Conservation (phyloP, 1,140 invertebrate genomes). For the Stegodyphus mimosarum region DNA sequence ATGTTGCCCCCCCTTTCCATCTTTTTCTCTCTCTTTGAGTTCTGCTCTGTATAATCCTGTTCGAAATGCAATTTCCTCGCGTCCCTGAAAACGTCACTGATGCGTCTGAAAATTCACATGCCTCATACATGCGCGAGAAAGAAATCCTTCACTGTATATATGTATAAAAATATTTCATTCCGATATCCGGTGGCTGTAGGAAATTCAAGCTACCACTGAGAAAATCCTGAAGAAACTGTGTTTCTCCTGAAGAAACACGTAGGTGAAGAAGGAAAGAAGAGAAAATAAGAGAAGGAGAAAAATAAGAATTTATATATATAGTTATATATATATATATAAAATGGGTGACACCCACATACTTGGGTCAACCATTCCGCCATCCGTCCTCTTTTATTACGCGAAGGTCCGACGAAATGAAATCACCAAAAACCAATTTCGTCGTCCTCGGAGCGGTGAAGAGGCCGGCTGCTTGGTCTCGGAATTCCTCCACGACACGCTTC, state of each 20-base stretch:
- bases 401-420: conserved; percentile 50
- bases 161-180: no score
- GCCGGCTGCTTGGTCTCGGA: conserved; percentile 32
- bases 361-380: conserved; percentile 31
- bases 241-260: neutral
- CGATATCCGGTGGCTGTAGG: no score
- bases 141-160: no score
- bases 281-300: neutral
- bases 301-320: conserved; percentile 2
- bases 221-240: no score
- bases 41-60: no score
- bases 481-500: conserved; percentile 46
- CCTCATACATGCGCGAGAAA: no score
- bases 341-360: conserved; percentile 5
- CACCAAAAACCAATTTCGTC: conserved; percentile 61
- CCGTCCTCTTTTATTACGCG: conserved; percentile 29
- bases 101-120: no score
- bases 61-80: no score
- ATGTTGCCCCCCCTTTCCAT: no score
- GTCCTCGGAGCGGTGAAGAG: conserved; percentile 53
- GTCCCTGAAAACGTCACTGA: no score
- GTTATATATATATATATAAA: conserved; percentile 11
- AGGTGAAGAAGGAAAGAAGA: neutral
- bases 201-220: no score
- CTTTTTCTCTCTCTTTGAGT: no score